These are phyloP conservation scores for Cirrhinus molitorella DNA, from an alignment of 2,797 vertebrate species.

Conservation along the genomic window DNA sequence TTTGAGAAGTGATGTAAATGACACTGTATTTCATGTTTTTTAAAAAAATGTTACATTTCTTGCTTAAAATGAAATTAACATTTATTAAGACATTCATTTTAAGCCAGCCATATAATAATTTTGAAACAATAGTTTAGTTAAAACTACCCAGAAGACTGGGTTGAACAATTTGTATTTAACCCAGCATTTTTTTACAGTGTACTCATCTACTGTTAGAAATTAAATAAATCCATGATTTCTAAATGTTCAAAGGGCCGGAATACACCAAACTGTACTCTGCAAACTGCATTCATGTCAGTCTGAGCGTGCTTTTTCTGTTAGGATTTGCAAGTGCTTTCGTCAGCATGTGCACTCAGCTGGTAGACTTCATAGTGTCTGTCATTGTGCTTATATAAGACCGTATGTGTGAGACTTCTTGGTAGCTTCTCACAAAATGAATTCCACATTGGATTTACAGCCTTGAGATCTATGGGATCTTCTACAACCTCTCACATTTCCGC, in stretches of 20 bases:
- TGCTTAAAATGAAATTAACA: too few relatives aligned
- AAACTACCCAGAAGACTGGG: too few relatives aligned
- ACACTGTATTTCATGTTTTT: background rate
- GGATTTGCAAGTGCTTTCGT: background rate
- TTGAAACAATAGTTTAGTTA: too few relatives aligned
- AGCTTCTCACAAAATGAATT: conserved; percentile 15
- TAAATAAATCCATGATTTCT: background rate
- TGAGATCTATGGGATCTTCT: conserved; percentile 11
- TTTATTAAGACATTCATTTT: too few relatives aligned
- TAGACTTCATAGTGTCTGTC: background rate
- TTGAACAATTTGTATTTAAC: too few relatives aligned
- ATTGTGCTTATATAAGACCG: background rate
- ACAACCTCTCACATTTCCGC: conserved; percentile 26
- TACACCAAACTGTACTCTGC: background rate
- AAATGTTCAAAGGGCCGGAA: background rate
- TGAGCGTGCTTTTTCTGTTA: background rate
- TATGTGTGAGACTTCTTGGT: background rate
- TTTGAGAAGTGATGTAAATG: background rate
- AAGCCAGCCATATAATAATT: too few relatives aligned
- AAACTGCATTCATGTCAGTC: background rate
- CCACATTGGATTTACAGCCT: conserved; percentile 18
- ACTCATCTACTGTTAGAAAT: background rate
- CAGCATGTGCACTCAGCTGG: background rate
- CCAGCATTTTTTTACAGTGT: background rate
- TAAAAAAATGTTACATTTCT: too few relatives aligned